phyloP scores from a whole-genome alignment of 2,113 vertebrate species.

The Xiphophorus maculatus region DNA sequence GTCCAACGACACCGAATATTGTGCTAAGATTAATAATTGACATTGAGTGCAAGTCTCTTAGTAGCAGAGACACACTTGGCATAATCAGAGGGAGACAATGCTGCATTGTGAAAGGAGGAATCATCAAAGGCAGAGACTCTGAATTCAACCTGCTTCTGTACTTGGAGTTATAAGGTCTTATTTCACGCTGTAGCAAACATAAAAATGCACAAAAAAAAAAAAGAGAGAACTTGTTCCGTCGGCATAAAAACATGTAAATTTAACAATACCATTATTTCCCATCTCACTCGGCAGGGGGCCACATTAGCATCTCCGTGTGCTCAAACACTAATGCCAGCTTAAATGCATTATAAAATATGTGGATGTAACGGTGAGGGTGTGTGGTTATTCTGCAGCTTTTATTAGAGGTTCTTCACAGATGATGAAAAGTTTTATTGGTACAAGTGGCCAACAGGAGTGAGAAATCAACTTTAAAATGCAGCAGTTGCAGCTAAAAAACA shows the following conservation, averaged over 20 bases:
- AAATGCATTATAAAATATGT: conserved; percentile 13
- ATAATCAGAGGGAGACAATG: conserved; percentile 1
- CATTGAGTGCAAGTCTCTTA: neutral
- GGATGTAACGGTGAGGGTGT: conserved; percentile 1
- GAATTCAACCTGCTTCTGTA: conserved; percentile 23
- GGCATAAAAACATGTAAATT: conserved; percentile 5
- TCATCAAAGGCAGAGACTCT: conserved; percentile 23
- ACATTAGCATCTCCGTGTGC: conserved; percentile 34
- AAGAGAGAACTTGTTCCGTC: neutral
- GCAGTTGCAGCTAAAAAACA: neutral
- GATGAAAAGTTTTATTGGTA: neutral
- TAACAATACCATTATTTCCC: conserved; percentile 32
- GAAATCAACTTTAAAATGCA: neutral
- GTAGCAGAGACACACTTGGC: conserved; percentile 1
- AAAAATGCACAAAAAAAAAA: neutral
- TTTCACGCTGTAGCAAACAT: conserved; percentile 23
- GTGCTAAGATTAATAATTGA: conserved; percentile 10
- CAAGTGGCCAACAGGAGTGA: neutral
- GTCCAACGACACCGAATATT: conserved; percentile 9
- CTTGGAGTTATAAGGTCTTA: conserved; percentile 6
- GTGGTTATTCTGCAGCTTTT: neutral
- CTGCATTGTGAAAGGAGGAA: conserved; percentile 18
- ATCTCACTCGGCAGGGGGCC: conserved; percentile 22
- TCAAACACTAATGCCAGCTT: conserved; percentile 1
- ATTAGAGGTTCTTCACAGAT: neutral